Conservation (phyloP, 2,113 vertebrate genomes). For the Mesembrinibis cayennensis region DNA sequence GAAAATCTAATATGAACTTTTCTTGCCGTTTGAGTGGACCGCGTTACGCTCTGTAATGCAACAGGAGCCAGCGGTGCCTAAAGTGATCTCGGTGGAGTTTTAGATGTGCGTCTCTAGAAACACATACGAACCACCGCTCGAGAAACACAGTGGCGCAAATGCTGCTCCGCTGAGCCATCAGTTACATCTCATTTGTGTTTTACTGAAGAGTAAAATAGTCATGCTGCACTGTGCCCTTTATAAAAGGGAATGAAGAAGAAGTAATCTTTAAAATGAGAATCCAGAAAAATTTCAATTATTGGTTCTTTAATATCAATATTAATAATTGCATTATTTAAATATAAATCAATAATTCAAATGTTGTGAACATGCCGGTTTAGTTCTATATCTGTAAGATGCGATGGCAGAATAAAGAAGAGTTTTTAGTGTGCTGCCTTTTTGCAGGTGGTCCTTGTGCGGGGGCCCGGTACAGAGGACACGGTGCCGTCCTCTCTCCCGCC, state of each 20-base stretch:
- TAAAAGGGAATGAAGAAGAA: background rate
- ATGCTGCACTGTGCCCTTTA: background rate
- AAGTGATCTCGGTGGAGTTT: background rate
- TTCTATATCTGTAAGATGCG: background rate
- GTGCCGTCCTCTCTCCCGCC: background rate
- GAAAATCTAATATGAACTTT: background rate
- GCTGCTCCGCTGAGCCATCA: background rate
- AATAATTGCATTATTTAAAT: background rate
- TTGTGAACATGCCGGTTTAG: background rate
- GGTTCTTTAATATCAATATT: background rate
- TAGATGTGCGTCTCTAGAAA: background rate
- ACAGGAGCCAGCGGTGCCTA: background rate
- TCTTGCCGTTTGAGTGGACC: fast-evolving
- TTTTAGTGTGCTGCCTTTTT: background rate
- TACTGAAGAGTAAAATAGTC: background rate
- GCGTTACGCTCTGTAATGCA: background rate
- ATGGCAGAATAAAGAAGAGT: background rate
- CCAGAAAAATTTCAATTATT: background rate
- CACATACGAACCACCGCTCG: fast-evolving
- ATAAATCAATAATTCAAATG: no score
- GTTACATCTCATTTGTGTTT: background rate
- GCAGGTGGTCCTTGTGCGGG: background rate
- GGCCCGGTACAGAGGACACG: fast-evolving
- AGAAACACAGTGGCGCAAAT: background rate
- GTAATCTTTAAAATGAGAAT: background rate